phyloP scores from a whole-genome alignment of 2,113 vertebrate species.

The Felis catus region DNA sequence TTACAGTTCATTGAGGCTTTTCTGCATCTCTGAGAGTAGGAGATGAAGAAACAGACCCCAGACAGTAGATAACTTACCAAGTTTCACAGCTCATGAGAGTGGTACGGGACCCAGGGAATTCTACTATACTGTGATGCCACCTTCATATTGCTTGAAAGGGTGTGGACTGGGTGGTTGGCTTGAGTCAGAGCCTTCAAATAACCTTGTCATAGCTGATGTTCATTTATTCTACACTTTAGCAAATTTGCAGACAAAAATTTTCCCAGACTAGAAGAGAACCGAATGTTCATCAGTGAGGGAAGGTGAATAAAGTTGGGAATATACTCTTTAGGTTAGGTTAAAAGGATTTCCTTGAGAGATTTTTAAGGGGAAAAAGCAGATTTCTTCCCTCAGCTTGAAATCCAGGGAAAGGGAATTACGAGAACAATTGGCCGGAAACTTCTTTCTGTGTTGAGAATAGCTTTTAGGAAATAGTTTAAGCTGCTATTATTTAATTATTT shows the following conservation, averaged over 20 bases:
- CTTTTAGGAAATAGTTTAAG: not conserved
- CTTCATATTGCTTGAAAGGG: not conserved
- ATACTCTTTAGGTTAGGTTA: not conserved
- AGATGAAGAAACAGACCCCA: not conserved
- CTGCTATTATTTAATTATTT: not conserved
- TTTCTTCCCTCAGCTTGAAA: not conserved
- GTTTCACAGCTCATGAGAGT: not conserved
- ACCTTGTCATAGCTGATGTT: not conserved
- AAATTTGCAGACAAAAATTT: not conserved
- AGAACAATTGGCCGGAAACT: not conserved
- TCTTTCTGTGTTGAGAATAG: not conserved
- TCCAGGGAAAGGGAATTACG: not conserved
- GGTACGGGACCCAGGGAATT: not conserved
- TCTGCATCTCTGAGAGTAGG: not conserved
- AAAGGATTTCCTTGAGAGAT: not conserved
- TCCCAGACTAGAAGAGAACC: not conserved
- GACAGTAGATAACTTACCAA: not conserved
- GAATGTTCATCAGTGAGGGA: not conserved
- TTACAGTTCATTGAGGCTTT: not conserved
- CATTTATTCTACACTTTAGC: not conserved
- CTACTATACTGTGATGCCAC: accelerated
- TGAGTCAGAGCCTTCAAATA: not conserved
- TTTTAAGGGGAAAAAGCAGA: not conserved
- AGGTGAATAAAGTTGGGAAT: not conserved
- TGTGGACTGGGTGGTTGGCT: not conserved